Evolutionary conservation across 1,140 invertebrate genomes (phyloP), one percentile per base, ranked within the genome.

Genomic region (Melanaphis sacchari): DNA sequence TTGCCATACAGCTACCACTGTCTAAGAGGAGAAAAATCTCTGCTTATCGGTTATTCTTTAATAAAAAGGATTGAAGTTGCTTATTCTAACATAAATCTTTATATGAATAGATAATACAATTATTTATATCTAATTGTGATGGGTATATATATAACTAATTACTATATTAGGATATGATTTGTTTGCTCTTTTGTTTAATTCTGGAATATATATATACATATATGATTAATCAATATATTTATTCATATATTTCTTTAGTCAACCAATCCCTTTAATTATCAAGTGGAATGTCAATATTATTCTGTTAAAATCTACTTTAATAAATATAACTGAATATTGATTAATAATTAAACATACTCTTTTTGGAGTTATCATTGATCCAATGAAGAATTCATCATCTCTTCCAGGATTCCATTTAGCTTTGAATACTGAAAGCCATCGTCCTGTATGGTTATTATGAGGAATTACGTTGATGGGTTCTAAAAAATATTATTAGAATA

Each of bases 341-440:
- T 40, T 84, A 84, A 76, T 76, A 31, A 76, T 76, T 31, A 54
- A 21, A 76, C 94, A 85, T 93, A 94, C 94, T 49, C 93, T 84
- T 90, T 84, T 93, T 46, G 94, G 94, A 41, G 90, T 9, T 52
- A 93, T 24, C 88, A 94, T 59, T 88, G 94, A 94, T 2, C 94
- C 94, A 76, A 94, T 52, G 59, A 94, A 90, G 91, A 94, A 94
- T 31, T 88, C 31, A 90, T 94, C 94, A 82, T 94, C 93, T 90
- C 94, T 93, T 38, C 36, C 52, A 24, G 94, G 94, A 91, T 94
- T 91, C 93, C 93, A 94, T 46, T 90, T 93, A 40, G 94, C 94
- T 93, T 94, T 94, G 46, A 94, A 94, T 41, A 94, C 94, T 22
- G 94, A 94, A 24, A 94, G 46, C 94, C 94, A 94, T 11, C 94